phyloP scores from a whole-genome alignment of 2,113 vertebrate species.

The Caranx ignobilis region DNA sequence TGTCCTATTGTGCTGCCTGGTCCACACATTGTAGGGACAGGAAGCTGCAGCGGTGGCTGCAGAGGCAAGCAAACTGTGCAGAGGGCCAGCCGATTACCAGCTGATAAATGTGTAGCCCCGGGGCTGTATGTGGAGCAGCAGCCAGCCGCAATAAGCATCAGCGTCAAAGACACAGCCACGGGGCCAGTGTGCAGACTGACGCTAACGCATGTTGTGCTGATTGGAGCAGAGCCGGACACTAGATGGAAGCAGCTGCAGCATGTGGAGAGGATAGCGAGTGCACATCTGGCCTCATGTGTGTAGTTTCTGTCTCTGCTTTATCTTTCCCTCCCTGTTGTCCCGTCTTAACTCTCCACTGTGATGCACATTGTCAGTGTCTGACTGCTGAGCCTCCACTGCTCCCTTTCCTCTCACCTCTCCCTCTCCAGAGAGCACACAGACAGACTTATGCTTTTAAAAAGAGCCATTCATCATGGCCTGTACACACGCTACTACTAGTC shows the following conservation, averaged over 20 bases:
- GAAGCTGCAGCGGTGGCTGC: constrained; percentile 2
- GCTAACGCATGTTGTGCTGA: constrained; percentile 12
- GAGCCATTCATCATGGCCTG: constrained; percentile 38
- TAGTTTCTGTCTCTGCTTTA: not conserved
- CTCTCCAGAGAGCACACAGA: constrained; percentile 24
- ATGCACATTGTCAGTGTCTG: not conserved
- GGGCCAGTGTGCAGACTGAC: not conserved
- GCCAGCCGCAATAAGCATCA: constrained; percentile 70
- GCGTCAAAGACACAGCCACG: constrained; percentile 50
- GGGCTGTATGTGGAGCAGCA: constrained; percentile 54
- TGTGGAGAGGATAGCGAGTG: not conserved
- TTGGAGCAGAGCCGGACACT: constrained; percentile 35
- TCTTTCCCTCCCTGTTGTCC: not conserved
- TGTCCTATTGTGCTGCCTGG: constrained; percentile 1
- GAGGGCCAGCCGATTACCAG: constrained; percentile 67
- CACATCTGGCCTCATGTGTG: constrained; percentile 25
- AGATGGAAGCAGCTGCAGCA: constrained; percentile 60
- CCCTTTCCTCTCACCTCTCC: constrained; percentile 19
- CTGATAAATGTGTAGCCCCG: constrained; percentile 71
- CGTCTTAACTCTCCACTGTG: constrained; percentile 2
- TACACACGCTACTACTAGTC: constrained; percentile 4
- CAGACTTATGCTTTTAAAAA: constrained; percentile 19
- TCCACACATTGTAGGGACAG: not conserved
- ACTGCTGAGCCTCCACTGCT: constrained; percentile 3
- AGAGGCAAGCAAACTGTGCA: constrained; percentile 32